A percentile compares a stretch with the other conserved stretches of the same genome.
These are phyloP conservation scores for Mesembrinibis cayennensis DNA, from an alignment of 2,113 vertebrate genomes.

Conservation along the genomic window DNA sequence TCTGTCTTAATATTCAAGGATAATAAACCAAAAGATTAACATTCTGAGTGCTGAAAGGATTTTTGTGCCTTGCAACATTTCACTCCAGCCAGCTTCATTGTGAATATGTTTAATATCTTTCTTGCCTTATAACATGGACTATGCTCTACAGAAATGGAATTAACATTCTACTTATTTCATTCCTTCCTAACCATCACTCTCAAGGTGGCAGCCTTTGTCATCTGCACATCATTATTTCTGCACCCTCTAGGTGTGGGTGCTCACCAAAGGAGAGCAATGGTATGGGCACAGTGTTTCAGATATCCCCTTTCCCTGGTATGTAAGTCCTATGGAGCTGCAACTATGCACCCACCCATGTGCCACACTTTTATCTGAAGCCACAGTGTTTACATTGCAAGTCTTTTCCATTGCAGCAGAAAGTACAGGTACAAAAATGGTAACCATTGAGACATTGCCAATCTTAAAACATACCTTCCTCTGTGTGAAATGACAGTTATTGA, in stretches of 20 bases:
- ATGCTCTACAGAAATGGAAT: not conserved
- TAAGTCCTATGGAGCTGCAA: not conserved
- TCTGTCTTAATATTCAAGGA: not conserved
- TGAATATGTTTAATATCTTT: not conserved
- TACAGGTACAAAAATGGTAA: not conserved
- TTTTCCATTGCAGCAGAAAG: not conserved
- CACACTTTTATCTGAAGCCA: not conserved
- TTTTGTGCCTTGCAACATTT: not conserved
- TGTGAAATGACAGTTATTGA: not conserved
- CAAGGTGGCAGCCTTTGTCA: not conserved
- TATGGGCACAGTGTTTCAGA: not conserved
- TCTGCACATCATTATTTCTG: not conserved
- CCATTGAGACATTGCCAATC: not conserved
- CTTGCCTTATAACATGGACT: not conserved
- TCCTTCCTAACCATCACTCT: not conserved
- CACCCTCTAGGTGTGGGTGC: not conserved
- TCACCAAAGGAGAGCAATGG: not conserved
- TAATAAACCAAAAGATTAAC: not conserved
- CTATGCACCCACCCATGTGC: fast-evolving
- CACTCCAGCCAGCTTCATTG: not conserved
- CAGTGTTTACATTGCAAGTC: not conserved
- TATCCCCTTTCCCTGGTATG: too few species aligned
- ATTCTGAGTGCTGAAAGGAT: not conserved
- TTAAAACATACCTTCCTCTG: not conserved
- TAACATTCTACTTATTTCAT: not conserved